Base-by-base conservation (phyloP, 1,140 invertebrate genomes). In the Brachionus rubens region DNA sequence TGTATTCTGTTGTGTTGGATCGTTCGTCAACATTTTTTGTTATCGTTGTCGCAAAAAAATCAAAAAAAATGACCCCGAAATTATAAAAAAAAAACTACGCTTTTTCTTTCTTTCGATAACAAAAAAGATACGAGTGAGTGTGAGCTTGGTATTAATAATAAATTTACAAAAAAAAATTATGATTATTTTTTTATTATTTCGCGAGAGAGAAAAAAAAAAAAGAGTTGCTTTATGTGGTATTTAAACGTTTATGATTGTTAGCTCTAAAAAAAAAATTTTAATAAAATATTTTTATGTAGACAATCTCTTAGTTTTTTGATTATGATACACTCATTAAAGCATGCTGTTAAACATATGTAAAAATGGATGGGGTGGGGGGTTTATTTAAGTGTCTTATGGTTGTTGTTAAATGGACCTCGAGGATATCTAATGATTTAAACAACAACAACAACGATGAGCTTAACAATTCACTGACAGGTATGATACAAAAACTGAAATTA, bases 201-300 rank as follows among this genome's bases (percentile, higher is more conserved):
- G 21, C 12, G 2, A 54, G 3, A 54, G 3, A 54, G 10, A 54
- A 28, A 54, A 28, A 54, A 28, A 54, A 28, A 10, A n/a, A 54
- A 54, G 30, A 14, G n/a, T 30, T 28, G 50, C 26, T 54, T 24
- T 54, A 28, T 54, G 50, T 54, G 19, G 26, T 54, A 28, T 54
- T 54, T 28, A 3, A 28, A 28, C 24, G 50, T 54, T 54, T 10
- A 54, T 30, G 50, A 54, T 54, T 54, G 19, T 54, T 54, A 54
- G 50, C 16, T 28, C 3, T n/a, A n/a, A n/a, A n/a, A n/a, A n/a
- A n/a, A 48, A 54, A 54, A 54, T 54, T 54, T 54, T 54, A 54
- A 54, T 54, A 54, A 54, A 54, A 54, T 54, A 54, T 54, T 28
- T 54, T 54, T 54, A 28, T 12, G 14, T 54, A 28, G 10, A 14